Evolutionary conservation across 2,113 vertebrate species (phyloP).

Genomic region (Tichodroma muraria): DNA sequence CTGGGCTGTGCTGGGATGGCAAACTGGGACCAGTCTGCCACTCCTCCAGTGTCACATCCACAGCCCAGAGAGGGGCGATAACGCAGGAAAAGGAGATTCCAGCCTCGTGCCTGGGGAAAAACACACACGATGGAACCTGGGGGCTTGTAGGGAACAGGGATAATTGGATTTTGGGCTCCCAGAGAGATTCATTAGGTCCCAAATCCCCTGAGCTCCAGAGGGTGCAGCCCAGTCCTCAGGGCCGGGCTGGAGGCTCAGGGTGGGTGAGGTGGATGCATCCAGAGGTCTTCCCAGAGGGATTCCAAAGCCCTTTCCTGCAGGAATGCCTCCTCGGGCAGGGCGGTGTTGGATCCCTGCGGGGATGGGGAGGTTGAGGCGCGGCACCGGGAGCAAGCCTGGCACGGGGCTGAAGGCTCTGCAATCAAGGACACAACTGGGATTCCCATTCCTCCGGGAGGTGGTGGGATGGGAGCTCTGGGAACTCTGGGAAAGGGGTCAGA

Average conservation of each 20-base stretch:
- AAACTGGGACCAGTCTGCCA: background rate
- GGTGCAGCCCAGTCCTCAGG: background rate
- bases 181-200: background rate
- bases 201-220: background rate
- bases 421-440: accelerated
- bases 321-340: background rate
- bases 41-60: background rate
- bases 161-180: background rate
- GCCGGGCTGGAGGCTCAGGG: background rate
- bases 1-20: background rate
- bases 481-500: background rate
- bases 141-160: background rate
- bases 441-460: background rate
- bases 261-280: background rate
- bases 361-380: background rate
- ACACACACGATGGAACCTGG: accelerated
- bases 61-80: background rate
- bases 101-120: background rate
- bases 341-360: background rate
- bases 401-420: background rate
- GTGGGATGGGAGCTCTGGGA: accelerated
- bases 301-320: background rate
- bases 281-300: background rate
- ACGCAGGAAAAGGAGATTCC: background rate
- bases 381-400: accelerated